A percentile compares a stretch with the other conserved stretches of the same genome.
Conservation (phyloP, 2,113 vertebrate genomes). For the Patagioenas fasciata region DNA sequence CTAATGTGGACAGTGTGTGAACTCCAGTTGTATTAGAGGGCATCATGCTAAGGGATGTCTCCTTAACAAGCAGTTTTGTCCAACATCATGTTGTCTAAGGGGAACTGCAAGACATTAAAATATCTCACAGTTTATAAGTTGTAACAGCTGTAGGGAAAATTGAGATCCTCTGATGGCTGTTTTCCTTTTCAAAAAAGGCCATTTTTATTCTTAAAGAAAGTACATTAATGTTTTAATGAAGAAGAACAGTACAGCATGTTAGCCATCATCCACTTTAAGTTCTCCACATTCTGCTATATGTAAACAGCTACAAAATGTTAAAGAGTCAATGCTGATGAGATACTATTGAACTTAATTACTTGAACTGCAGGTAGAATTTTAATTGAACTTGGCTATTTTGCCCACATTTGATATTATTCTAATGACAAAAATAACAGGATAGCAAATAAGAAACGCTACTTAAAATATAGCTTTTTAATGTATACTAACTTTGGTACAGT, state of each 20-base stretch:
- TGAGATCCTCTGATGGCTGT: background rate
- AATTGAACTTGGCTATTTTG: conserved; percentile 69
- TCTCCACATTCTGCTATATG: background rate
- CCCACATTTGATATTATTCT: conserved; percentile 56
- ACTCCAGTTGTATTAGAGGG: background rate
- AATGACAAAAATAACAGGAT: background rate
- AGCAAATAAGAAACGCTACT: background rate
- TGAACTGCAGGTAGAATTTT: conserved; percentile 74
- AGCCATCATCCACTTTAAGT: background rate
- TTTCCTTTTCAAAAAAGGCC: background rate
- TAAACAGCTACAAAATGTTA: conserved; percentile 6
- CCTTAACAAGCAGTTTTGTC: background rate
- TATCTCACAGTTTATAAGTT: conserved; percentile 6
- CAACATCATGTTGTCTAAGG: background rate
- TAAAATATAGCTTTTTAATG: background rate
- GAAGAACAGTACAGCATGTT: background rate
- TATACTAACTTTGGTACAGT: background rate
- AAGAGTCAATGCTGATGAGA: conserved; percentile 38
- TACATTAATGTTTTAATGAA: conserved; percentile 5
- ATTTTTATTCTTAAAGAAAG: background rate
- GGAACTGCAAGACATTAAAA: conserved; percentile 10
- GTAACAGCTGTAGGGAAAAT: background rate
- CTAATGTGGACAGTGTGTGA: background rate
- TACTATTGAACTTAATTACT: conserved; percentile 57
- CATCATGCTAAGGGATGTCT: conserved; percentile 1